Conservation (phyloP, 2,113 vertebrate genomes). For the Prietella phreatophila region DNA sequence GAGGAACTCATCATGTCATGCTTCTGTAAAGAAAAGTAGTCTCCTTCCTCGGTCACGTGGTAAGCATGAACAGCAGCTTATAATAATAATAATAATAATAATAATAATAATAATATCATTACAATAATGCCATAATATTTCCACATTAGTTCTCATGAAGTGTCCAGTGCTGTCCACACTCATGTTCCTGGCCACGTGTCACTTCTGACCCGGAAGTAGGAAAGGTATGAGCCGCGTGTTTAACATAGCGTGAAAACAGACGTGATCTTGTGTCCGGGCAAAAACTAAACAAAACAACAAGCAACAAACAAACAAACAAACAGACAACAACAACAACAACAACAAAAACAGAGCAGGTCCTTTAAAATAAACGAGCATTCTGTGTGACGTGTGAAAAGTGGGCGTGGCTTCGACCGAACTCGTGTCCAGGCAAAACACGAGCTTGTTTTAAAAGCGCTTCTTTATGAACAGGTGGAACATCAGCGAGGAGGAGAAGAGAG, state of each 20-base stretch:
- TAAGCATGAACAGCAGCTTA: not conserved
- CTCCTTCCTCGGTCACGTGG: not conserved
- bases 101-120: not conserved
- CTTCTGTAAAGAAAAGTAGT: not conserved
- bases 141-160: not conserved
- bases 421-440: constrained; percentile 47
- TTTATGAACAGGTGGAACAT: not conserved
- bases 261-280: not conserved
- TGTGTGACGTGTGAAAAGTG: not conserved
- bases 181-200: not conserved
- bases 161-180: not conserved
- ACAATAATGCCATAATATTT: not conserved
- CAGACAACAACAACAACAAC: not conserved
- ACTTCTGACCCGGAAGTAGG: constrained; percentile 14
- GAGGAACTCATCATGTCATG: not conserved
- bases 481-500: not conserved
- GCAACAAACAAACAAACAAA: not conserved
- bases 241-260: not conserved
- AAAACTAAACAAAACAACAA: not conserved
- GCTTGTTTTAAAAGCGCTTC: constrained; percentile 6
- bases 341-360: not conserved
- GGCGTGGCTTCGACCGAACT: constrained; percentile 28
- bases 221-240: not conserved
- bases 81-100: not conserved
- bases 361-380: constrained; percentile 3